Base-by-base conservation (phyloP, 2,113 vertebrate species). In the Myrmecophaga tridactyla region DNA sequence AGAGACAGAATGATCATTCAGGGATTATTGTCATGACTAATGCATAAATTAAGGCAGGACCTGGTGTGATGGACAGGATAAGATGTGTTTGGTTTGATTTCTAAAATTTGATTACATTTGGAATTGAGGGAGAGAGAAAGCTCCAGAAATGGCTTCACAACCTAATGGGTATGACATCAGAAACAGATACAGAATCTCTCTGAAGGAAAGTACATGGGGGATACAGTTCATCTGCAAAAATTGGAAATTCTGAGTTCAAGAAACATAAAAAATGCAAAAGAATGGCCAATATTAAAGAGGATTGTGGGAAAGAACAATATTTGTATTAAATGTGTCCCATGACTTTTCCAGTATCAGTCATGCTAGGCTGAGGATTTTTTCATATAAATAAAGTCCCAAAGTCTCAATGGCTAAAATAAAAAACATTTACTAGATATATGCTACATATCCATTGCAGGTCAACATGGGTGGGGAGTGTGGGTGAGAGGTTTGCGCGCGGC, bases 391-490 rank as follows among this genome's bases (percentile, higher is more conserved):
- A 29, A 82, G 4, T 7, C 10, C 25, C n/a, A 23, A 58, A 67
- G 77, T 27, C 23, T 77, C 56, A 83, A 51, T 73, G 56, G 23
- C 78, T 86, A 69, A 80, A 58, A 34, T 6, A 78, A 23, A 3
- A 75, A 41, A n/a, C 10, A 73, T 8, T 4, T 15, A 17, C 73
- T 43, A 92, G 23, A 86, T 43, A 36, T 13, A 56, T 5, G 21
- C 4, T 17, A 31, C 20, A 31, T 43, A 8, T 29, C 10, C 29
- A 34, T 21, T 69, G 23, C 1, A 75, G 3, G 12, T 87, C 36
- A 63, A 8, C 9, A 46, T 9, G n/a, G 27, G 1, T 1, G 34
- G 9, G 14, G 15, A 10, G 4, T 15, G 1, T n/a, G 10, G 3
- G 7, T 21, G 7, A 4, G 2, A 2, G 11, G 2, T 58, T 53